Base-by-base conservation (phyloP, 2,888 invertebrate species). In the Melieria crassipennis region DNA sequence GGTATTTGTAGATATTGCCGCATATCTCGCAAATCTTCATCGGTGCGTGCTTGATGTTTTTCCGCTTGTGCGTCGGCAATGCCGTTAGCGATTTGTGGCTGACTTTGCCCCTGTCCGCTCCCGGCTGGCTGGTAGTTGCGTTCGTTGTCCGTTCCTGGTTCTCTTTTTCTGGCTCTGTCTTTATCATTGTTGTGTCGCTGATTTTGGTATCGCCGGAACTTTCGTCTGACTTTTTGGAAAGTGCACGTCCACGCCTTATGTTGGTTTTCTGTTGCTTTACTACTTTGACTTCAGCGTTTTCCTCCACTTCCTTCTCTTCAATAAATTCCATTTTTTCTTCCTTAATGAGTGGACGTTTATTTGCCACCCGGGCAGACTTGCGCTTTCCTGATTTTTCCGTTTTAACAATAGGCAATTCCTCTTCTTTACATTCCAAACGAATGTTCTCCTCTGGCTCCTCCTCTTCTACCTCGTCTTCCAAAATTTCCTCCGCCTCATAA, bases 1-100 rank as follows among this genome's bases (percentile, higher is more conserved):
- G 83, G 70, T 83, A 86, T 65, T 86, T 86, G 73, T 87, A 87
- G 3, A 79, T 82, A 70, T 87, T 87, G 7, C 87, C 87, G 56
- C 87, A 87, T 42, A 87, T 80, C 55, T 86, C 84, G 50, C 87
- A 87, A 6, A 86, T 82, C 75, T 85, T 86, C 1, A 81, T 78
- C n/a, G 83, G 72, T 65, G 68, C 50, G 46, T 79, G 78, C 0
- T 30, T 30, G 0, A 30, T 30, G 30, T 30, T 30, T 3, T 30
- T 75, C 6, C 74, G 71, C 60, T 73, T 77, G 11, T 72, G 73
- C 4, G 72, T 30, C 43, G 45, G 43, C 10, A 13, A 16, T 4
- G 13, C 42, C 56, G 10, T 57, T 58, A 57, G 43, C n/a, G 7
- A 11, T 42, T 10, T 42, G 30, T 45, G 57, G 57, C n/a, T 55